These are phyloP conservation scores for Drosophila bocki DNA, from an alignment of 1,140 invertebrate genomes.

Conservation along the genomic window DNA sequence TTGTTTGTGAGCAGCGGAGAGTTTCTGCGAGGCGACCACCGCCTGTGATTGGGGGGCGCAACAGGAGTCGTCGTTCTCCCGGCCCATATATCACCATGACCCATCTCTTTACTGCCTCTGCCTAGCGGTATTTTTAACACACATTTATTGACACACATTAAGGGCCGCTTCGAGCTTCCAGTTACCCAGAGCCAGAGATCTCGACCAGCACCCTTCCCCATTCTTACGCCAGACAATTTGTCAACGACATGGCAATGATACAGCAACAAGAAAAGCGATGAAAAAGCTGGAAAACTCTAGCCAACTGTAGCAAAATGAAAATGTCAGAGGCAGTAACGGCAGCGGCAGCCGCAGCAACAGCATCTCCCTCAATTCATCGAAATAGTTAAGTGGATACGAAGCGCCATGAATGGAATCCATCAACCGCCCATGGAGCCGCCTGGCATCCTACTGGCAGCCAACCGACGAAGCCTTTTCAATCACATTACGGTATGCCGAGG, in stretches of 20 bases:
- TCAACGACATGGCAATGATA: constrained; percentile 71
- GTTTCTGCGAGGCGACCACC: constrained; percentile 22
- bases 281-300: constrained; percentile 57
- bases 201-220: background rate
- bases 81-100: constrained; percentile 63
- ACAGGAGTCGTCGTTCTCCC: constrained; percentile 50
- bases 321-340: constrained; percentile 53
- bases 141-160: constrained; percentile 68
- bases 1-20: constrained; percentile 60
- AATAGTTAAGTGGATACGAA: constrained; percentile 54
- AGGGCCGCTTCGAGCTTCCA: constrained; percentile 14
- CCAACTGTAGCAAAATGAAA: constrained; percentile 71
- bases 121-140: constrained; percentile 67
- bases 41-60: constrained; percentile 54
- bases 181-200: background rate
- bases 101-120: constrained; percentile 27
- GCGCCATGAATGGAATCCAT: constrained; percentile 74
- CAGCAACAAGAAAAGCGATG: constrained; percentile 25
- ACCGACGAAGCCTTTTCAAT: constrained; percentile 54
- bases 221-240: constrained; percentile 58
- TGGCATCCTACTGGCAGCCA: constrained; percentile 56
- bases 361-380: constrained; percentile 33
- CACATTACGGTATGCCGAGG: constrained; percentile 53
- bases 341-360: constrained; percentile 13
- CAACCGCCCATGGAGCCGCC: constrained; percentile 66